Evolutionary conservation across 2,888 invertebrate species (phyloP).

Genomic region (Erebia ligea): DNA sequence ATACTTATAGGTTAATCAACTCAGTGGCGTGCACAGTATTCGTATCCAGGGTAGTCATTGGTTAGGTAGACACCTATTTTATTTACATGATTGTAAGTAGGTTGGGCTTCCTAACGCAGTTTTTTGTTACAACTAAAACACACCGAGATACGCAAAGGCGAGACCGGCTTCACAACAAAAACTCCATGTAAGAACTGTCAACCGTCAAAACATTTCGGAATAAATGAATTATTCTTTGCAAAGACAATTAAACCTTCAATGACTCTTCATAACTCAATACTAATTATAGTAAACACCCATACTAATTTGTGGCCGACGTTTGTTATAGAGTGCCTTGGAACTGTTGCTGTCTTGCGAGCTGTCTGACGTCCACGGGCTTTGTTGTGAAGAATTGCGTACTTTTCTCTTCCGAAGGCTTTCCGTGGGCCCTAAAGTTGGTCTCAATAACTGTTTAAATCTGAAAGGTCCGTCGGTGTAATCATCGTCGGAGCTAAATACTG

Average conservation of each 20-base stretch:
- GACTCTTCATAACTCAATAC: not conserved
- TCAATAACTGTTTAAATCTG: constrained; percentile 85
- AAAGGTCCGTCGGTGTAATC: constrained; percentile 86
- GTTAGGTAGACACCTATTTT: too few relatives aligned
- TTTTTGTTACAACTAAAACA: too few relatives aligned
- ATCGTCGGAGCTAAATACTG: constrained; percentile 73
- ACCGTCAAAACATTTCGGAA: not conserved
- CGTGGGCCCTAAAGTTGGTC: constrained; percentile 87
- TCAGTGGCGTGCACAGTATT: too few relatives aligned
- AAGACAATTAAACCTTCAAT: not conserved
- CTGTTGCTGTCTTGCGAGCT: constrained; percentile 75
- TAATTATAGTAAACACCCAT: constrained; percentile 78
- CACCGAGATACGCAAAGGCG: too few relatives aligned
- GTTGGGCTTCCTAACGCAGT: too few relatives aligned
- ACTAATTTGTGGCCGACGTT: constrained; percentile 76
- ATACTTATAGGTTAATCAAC: too few relatives aligned
- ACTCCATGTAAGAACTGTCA: not conserved
- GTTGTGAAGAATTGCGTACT: constrained; percentile 72
- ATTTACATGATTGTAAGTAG: too few relatives aligned
- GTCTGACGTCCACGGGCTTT: constrained; percentile 78
- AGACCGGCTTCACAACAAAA: not conserved
- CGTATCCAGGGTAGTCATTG: too few relatives aligned
- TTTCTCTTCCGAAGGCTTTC: constrained; percentile 87
- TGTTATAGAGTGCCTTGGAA: constrained; percentile 68
- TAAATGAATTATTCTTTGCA: not conserved